A percentile compares a stretch with the other conserved stretches of the same genome.
Evolutionary conservation across 2,113 vertebrate species (phyloP).

Genomic region (Opisthocomus hoazin): DNA sequence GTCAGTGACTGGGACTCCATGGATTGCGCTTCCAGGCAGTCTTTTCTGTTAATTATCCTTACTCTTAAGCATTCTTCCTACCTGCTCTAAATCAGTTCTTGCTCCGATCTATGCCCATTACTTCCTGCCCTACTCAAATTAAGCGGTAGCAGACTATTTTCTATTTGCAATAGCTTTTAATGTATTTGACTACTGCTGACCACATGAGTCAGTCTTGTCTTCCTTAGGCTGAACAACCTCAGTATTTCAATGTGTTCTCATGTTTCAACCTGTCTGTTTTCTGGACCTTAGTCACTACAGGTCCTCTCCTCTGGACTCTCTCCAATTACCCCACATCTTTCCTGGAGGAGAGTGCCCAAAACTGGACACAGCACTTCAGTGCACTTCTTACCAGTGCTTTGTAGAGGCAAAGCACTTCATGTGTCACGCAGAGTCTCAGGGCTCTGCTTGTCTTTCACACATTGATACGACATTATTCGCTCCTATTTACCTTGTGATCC

Average conservation of each 20-base stretch:
- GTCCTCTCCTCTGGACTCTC: neutral
- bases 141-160: neutral
- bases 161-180: neutral
- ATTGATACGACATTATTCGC: neutral
- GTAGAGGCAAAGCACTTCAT: neutral
- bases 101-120: neutral
- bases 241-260: neutral
- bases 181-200: neutral
- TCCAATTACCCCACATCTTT: neutral
- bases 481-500: neutral
- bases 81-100: neutral
- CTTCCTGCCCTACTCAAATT: neutral
- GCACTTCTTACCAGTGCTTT: rapidly evolving
- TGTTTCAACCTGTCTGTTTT: neutral
- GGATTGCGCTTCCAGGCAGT: neutral
- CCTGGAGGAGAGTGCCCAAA: neutral
- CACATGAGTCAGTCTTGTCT: neutral
- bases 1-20: neutral
- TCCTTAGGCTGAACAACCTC: neutral
- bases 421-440: neutral
- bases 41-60: neutral
- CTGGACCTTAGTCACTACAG: neutral
- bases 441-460: neutral
- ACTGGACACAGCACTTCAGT: neutral
- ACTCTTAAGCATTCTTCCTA: neutral